Evolutionary conservation across 2,113 vertebrate species (phyloP).

Genomic region (Engraulis encrasicolus): DNA sequence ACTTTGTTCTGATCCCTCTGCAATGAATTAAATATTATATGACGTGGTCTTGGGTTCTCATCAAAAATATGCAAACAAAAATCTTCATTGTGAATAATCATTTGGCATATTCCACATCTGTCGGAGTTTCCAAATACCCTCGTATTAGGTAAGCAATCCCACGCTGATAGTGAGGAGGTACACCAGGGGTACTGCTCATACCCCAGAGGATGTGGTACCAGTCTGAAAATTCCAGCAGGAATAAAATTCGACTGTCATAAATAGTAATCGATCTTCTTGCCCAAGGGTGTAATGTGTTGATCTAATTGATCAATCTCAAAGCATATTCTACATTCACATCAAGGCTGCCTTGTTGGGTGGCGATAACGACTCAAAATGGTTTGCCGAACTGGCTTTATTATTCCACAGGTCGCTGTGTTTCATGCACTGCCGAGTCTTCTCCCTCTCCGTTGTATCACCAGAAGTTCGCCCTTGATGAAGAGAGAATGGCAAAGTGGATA

Average conservation of each 20-base stretch:
- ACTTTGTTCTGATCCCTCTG: conserved; percentile 41
- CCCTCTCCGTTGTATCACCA: conserved; percentile 42
- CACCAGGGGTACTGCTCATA: conserved; percentile 57
- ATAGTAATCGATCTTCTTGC: background rate
- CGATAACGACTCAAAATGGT: conserved; percentile 22
- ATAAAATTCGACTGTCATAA: background rate
- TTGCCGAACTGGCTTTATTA: conserved; percentile 48
- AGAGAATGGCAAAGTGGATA: conserved; percentile 48
- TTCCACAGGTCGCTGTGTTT: conserved; percentile 60
- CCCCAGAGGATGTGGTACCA: conserved; percentile 24
- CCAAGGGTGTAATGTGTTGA: background rate
- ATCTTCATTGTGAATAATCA: conserved; percentile 70
- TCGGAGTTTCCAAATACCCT: conserved; percentile 16
- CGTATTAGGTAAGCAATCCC: conserved; percentile 43
- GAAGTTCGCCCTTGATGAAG: conserved; percentile 50
- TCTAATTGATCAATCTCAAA: conserved; percentile 6
- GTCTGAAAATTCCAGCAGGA: background rate
- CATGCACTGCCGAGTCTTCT: conserved; percentile 37
- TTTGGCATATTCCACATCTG: conserved; percentile 64
- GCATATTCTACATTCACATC: background rate
- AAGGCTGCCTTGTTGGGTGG: background rate
- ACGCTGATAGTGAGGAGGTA: conserved; percentile 52
- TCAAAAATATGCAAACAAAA: conserved; percentile 61
- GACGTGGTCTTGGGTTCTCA: conserved; percentile 69
- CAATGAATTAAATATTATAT: conserved; percentile 65